Conservation (phyloP, 2,797 vertebrate genomes). For the Sus cebifrons region DNA sequence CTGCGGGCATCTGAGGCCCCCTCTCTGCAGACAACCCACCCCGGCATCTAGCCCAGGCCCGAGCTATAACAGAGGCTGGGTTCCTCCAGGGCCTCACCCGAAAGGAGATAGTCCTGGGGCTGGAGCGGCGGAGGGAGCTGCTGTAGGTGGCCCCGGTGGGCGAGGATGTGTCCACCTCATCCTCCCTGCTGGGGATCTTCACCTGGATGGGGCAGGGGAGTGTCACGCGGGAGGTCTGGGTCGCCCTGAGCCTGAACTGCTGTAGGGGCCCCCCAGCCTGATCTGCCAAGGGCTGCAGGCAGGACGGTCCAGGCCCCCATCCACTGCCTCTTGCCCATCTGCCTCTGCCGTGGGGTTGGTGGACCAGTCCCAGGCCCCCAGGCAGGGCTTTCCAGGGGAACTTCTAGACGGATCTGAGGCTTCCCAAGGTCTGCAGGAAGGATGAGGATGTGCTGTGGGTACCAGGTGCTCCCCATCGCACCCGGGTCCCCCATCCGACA, state of each 20-base stretch:
- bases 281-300: background rate
- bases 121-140: slow-evolving; percentile 92
- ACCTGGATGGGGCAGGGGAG: slow-evolving; percentile 24
- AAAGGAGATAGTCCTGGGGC: slow-evolving; percentile 95
- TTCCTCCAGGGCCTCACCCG: slow-evolving; percentile 90
- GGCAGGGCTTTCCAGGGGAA: background rate
- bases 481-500: background rate
- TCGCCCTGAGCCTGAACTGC: background rate
- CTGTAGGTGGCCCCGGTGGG: slow-evolving; percentile 83
- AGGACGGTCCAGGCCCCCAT: background rate
- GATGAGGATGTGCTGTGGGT: background rate
- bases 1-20: no score
- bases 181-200: slow-evolving; percentile 77
- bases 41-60: background rate
- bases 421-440: background rate
- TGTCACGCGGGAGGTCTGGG: background rate
- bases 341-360: background rate
- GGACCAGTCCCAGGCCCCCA: background rate
- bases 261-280: background rate
- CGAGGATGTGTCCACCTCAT: slow-evolving; percentile 52
- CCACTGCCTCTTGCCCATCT: background rate
- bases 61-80: fast-evolving
- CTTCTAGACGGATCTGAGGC: background rate
- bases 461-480: background rate
- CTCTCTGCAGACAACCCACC: background rate